A percentile compares a stretch with the other conserved stretches of the same genome.
Conservation (phyloP, 2,888 invertebrate genomes). For the Epinotia bilunana region DNA sequence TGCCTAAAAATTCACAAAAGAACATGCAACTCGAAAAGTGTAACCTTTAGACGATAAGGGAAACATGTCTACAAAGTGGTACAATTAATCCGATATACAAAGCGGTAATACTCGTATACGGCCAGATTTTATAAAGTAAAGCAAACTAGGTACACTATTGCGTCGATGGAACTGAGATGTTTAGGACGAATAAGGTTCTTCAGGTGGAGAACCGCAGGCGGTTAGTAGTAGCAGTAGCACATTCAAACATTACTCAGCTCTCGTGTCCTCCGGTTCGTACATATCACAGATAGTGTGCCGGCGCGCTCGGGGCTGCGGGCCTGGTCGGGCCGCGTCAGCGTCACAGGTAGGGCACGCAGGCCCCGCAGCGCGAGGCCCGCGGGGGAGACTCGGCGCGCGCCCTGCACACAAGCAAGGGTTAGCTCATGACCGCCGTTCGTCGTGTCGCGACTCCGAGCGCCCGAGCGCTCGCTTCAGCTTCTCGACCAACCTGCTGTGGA, state of each 20-base stretch:
- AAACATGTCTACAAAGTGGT: neutral
- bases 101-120: neutral
- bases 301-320: conserved; percentile 47
- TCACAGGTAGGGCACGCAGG: conserved; percentile 82
- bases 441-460: conserved; percentile 80
- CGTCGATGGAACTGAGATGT: conserved; percentile 55
- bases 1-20: conserved; percentile 34
- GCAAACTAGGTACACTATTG: conserved; percentile 52
- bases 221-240: conserved; percentile 62
- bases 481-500: conserved; percentile 91
- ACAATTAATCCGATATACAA: neutral
- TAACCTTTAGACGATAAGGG: conserved; percentile 4
- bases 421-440: conserved; percentile 84
- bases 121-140: neutral
- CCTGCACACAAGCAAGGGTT: conserved; percentile 80
- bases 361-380: conserved; percentile 73
- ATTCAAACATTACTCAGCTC: conserved; percentile 73
- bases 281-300: conserved; percentile 77
- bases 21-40: conserved; percentile 39
- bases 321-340: conserved; percentile 58
- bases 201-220: conserved; percentile 52
- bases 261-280: conserved; percentile 65
- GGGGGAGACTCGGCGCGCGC: conserved; percentile 77
- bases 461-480: conserved; percentile 90
- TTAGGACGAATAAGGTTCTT: conserved; percentile 27